Evolutionary conservation across 2,113 vertebrate species (phyloP).

Genomic region (Pleuronectes platessa): DNA sequence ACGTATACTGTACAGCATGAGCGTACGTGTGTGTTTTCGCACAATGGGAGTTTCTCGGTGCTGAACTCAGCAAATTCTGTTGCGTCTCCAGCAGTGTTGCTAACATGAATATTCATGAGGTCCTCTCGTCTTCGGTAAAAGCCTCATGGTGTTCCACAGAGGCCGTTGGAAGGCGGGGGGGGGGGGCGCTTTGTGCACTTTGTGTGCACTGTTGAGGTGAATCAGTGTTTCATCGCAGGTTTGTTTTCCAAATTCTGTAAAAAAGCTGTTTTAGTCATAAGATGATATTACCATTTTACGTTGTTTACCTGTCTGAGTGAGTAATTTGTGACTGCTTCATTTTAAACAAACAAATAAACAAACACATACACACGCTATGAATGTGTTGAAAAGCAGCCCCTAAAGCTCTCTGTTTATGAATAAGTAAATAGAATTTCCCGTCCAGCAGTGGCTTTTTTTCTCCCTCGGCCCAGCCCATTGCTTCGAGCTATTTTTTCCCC

Average conservation of each 20-base stretch:
- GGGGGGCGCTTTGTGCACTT: not conserved
- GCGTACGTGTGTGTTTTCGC: conserved; percentile 50
- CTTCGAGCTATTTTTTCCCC: conserved; percentile 21
- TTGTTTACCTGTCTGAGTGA: not conserved
- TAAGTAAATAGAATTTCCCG: conserved; percentile 62
- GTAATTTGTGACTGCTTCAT: conserved; percentile 8
- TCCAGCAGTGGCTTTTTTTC: conserved; percentile 18
- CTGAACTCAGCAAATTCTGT: conserved; percentile 69
- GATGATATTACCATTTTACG: not conserved
- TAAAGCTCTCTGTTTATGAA: conserved; percentile 51
- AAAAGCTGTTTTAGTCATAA: not conserved
- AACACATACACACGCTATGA: conserved; percentile 6
- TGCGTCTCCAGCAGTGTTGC: conserved; percentile 43
- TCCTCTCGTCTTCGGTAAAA: conserved; percentile 66
- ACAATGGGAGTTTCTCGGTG: conserved; percentile 61
- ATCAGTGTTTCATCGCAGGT: conserved; percentile 39
- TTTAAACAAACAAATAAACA: conserved; percentile 4
- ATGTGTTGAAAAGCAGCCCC: conserved; percentile 41
- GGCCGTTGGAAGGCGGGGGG: conserved; percentile 1
- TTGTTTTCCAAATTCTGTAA: not conserved
- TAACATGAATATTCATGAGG: conserved; percentile 67
- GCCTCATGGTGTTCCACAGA: conserved; percentile 46
- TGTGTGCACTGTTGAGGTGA: conserved; percentile 18
- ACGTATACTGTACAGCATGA: conserved; percentile 14
- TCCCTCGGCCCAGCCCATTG: conserved; percentile 36